These are phyloP conservation scores for Hedya salicella DNA, from an alignment of 2,888 invertebrate species.

Conservation along the genomic window DNA sequence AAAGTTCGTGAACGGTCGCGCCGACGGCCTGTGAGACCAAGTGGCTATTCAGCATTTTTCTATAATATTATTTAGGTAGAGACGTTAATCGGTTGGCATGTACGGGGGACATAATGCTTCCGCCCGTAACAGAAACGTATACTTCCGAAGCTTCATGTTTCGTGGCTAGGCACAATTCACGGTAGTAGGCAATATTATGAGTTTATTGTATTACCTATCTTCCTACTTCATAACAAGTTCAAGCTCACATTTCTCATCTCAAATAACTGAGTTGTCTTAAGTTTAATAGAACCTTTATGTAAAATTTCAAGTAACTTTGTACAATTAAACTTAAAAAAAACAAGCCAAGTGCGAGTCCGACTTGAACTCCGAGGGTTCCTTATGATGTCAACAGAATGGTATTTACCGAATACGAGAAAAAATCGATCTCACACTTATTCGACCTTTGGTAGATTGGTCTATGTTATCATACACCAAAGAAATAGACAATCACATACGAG, in stretches of 20 bases:
- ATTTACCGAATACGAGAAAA: too few species aligned
- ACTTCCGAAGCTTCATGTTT: constrained; percentile 24
- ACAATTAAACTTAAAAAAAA: neutral
- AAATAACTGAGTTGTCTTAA: neutral
- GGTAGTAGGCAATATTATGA: constrained; percentile 20
- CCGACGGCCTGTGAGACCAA: constrained; percentile 61
- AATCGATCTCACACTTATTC: too few species aligned
- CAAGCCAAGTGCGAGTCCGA: too few species aligned
- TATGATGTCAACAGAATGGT: too few species aligned
- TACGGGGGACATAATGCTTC: constrained; percentile 36
- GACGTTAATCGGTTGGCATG: constrained; percentile 45
- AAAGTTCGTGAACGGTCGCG: constrained; percentile 69
- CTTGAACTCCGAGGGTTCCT: too few species aligned
- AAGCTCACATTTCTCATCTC: constrained; percentile 8
- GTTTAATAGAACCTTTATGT: neutral
- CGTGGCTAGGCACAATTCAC: constrained; percentile 35
- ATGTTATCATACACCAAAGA: too few species aligned
- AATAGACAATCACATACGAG: too few species aligned
- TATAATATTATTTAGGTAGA: constrained; percentile 58
- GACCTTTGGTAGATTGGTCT: too few species aligned
- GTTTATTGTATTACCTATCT: constrained; percentile 15
- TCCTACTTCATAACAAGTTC: constrained; percentile 5
- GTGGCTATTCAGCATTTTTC: constrained; percentile 70
- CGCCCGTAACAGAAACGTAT: constrained; percentile 37
- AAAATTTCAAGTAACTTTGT: neutral